Evolutionary conservation across 35 echinoderm and acorn worm genomes (phyloP), one percentile per base, ranked within the genome.

Genomic region (Ophioderma brevispina): DNA sequence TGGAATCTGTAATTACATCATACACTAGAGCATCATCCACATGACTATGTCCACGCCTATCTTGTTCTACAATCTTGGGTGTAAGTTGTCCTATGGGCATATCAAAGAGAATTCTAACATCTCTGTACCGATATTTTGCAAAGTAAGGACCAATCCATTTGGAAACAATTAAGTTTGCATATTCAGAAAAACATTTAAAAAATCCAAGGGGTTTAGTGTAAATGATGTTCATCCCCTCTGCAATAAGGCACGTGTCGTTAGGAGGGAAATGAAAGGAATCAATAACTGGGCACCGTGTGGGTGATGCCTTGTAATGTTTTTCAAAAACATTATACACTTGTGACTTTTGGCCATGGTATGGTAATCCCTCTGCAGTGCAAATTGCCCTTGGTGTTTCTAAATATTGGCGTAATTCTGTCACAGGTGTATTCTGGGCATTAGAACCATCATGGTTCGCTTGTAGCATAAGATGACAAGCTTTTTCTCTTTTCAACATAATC

Each of bases 181-280:
- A 91, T 32, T 91, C 89, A 17, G 6, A 64, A 38, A 91, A 91
- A 1, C 36, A 37, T 37, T 38, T 30, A 23, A 83, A 82, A 33
- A 82, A 81, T 25, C 80, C 64, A n/a, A 91, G 35, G 28, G 89
- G 89, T 91, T 49, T 63, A 32, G 89, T 70, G 43, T 91, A 77
- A 34, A 91, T 91, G 2, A 91, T 91, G 46, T 91, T 91, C 81
- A 91, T 91, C 1, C 89, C 81, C 76, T 91, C 63, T 5, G 81
- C 43, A 31, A 52, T 84, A 75, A 75, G 75, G 40, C 4, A 82
- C 32, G 75, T 78, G 31, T 40, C 19, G 84, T 84, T 38, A 33
- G 17, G 80, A 64, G 55, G 59, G 14, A 75, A 64, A 84, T 76
- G 1, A 4, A 76, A 83, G 52, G 36, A 37, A 39, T 52, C 46